These are phyloP conservation scores for Druon quercuslanigerum DNA, from an alignment of 1,140 invertebrate species.

Conservation along the genomic window DNA sequence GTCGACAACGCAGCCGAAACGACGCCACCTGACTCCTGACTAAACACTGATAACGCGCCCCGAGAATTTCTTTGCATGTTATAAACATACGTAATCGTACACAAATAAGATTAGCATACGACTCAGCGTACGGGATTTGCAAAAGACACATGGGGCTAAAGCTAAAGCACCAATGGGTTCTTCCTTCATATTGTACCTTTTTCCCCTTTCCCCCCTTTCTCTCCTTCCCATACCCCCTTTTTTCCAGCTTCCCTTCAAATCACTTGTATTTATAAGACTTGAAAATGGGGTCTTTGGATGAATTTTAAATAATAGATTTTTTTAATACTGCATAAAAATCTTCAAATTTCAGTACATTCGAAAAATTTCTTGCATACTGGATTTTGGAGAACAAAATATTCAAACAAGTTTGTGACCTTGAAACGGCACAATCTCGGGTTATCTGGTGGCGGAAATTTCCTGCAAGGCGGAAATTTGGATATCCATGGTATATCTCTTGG, in stretches of 20 bases:
- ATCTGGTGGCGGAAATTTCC: no score
- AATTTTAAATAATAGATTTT: no score
- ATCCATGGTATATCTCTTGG: no score
- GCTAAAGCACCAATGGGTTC: slow-evolving; percentile 48
- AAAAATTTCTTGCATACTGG: no score
- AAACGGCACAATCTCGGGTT: no score
- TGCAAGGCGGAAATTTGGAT: no score
- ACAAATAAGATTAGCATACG: slow-evolving; percentile 76
- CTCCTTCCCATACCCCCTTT: no score
- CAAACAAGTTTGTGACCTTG: no score
- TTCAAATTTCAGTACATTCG: no score
- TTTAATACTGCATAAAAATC: no score
- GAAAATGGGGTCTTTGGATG: background rate
- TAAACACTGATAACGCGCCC: slow-evolving; percentile 75
- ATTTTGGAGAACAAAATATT: no score
- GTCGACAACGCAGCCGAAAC: slow-evolving; percentile 58
- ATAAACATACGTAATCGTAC: slow-evolving; percentile 76
- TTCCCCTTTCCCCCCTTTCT: background rate
- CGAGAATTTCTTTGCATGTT: slow-evolving; percentile 75
- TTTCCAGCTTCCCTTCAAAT: background rate
- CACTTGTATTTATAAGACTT: slow-evolving; percentile 10
- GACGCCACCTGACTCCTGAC: slow-evolving; percentile 68
- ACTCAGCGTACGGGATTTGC: slow-evolving; percentile 59
- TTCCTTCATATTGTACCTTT: background rate
- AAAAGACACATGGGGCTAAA: slow-evolving; percentile 56